Base-by-base conservation (phyloP, 2,797 vertebrate genomes). In the Micrastur ruficollis region DNA sequence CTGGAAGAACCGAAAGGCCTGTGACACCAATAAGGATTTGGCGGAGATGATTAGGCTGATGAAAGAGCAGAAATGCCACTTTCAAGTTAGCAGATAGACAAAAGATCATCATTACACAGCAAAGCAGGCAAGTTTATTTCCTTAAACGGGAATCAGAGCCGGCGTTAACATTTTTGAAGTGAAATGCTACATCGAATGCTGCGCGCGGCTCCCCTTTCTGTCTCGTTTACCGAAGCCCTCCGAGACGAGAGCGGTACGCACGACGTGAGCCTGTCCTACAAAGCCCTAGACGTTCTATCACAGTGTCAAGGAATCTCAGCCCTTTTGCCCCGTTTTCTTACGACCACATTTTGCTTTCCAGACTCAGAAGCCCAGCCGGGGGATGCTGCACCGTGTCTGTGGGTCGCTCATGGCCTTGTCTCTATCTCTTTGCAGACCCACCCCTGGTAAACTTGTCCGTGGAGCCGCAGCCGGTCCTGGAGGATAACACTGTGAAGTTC, bases 381-480 rank as follows among this genome's bases (percentile, higher is more conserved):
- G 23, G 50, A 4, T 32, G 44, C 36, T 46, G 23, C 4, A 1
- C 13, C 1, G 0, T 21, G 9, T 6, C 31, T 58, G 6, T 6
- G 4, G 5, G 47, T 19, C 3, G 7, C 75, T 97, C 67, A 96
- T 0, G 34, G 52, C 22, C 12, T 83, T 15, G 31, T 79, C 20
- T 18, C 90, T 70, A 14, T 95, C 86, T 92, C 90, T 61, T 81
- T 74, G 22, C 98, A 99, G 99, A 99, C 96, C 98, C 99, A 2
- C 99, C 99, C 0, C 98, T 99, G 74, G 99, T 99, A 95, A 99
- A 99, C 97, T 98, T 99, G 80, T 99, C 99, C 0, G 99, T 99
- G 97, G 99, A 99, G 92, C 99, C 99, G 0, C 99, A 99, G 97
- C 99, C 99, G 0, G 98, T 99, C 80, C 97, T 99, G 71, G 99